These are phyloP conservation scores for Sinocyclocheilus maitianheensis DNA, from an alignment of 2,113 vertebrate species.

Conservation along the genomic window DNA sequence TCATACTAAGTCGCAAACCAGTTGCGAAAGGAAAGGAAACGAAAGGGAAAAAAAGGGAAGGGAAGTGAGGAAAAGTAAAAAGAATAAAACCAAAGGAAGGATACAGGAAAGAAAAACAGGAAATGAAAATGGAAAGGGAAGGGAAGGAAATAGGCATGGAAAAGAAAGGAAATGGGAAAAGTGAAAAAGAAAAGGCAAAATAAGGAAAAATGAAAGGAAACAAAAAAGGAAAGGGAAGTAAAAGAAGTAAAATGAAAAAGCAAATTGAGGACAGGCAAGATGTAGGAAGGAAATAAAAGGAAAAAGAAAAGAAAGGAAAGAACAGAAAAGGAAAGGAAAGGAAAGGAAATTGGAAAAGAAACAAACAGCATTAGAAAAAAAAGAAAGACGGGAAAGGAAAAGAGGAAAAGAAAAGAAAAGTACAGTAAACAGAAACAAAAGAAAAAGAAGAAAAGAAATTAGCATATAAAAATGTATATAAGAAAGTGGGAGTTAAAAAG, in stretches of 20 bases:
- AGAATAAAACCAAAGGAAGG: background rate
- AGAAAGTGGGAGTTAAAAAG: background rate
- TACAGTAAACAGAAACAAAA: background rate
- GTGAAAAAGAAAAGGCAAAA: too few species aligned
- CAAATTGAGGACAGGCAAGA: background rate
- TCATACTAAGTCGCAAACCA: slow-evolving; percentile 32
- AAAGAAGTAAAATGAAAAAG: background rate
- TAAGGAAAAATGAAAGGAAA: too few species aligned
- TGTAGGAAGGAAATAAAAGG: background rate
- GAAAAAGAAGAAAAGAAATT: background rate
- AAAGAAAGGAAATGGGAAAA: background rate
- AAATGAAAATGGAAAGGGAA: too few species aligned
- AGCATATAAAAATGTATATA: too few species aligned
- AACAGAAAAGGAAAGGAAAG: too few species aligned
- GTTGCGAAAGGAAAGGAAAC: background rate
- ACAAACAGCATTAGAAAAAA: background rate
- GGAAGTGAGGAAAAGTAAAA: too few species aligned
- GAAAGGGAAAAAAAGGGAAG: background rate
- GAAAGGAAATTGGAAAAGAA: background rate
- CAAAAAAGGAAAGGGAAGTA: background rate
- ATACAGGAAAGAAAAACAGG: background rate
- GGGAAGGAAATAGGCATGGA: background rate
- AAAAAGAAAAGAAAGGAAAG: background rate
- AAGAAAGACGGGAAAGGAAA: background rate
- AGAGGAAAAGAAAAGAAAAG: background rate